phyloP scores from a whole-genome alignment of 2,888 invertebrate genomes.

The Toxonevra muliebris region DNA sequence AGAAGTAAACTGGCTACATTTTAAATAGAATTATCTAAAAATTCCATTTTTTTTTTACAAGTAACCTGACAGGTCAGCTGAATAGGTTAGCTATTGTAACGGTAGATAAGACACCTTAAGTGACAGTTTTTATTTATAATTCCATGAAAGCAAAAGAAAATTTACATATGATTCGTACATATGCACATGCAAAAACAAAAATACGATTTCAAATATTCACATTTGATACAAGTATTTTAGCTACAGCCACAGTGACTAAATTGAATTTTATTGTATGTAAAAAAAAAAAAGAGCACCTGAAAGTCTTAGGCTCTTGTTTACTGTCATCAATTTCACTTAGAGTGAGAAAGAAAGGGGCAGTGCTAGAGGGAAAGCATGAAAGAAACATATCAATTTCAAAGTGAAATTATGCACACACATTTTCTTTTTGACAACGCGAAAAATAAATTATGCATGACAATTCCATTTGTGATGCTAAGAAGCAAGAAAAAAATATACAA shows the following conservation, averaged over 20 bases:
- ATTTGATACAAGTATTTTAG: neutral
- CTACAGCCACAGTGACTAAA: neutral
- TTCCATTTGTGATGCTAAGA: slow-evolving; percentile 39
- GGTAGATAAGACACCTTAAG: too few relatives aligned
- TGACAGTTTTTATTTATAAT: neutral
- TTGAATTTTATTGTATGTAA: too few relatives aligned
- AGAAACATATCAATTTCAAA: slow-evolving; percentile 37
- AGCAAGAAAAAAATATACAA: slow-evolving; percentile 11
- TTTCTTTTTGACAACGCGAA: slow-evolving; percentile 24
- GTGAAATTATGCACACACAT: slow-evolving; percentile 38
- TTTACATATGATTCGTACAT: neutral
- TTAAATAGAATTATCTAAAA: too few relatives aligned
- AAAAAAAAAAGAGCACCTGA: neutral
- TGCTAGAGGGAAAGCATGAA: neutral
- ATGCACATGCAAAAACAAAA: too few relatives aligned
- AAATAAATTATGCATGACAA: slow-evolving; percentile 48
- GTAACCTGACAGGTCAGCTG: too few relatives aligned
- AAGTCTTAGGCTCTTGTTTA: neutral
- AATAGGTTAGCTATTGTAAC: too few relatives aligned
- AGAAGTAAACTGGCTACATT: too few relatives aligned
- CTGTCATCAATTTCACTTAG: slow-evolving; percentile 2
- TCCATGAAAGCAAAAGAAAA: neutral
- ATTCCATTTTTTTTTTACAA: too few relatives aligned
- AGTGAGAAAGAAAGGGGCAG: neutral
- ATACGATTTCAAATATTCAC: too few relatives aligned